Percentiles rank a stretch among this genome's conserved stretches.
Conservation (phyloP, 2,113 vertebrate species). For the Recurvirostra avosetta region DNA sequence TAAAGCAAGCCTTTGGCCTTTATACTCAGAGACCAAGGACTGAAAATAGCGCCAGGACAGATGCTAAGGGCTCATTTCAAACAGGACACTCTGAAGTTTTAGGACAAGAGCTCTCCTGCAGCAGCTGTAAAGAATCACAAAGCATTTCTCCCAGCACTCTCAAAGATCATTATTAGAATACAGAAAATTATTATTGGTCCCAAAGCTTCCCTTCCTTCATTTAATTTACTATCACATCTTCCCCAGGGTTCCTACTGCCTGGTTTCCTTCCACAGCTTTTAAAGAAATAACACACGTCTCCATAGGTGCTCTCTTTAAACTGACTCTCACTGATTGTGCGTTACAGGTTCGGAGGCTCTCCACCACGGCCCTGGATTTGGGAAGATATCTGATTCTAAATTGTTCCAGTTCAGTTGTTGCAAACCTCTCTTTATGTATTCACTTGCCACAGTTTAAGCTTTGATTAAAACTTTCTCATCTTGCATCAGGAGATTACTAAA, state of each 20-base stretch:
- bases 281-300: not conserved
- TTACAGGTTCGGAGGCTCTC: not conserved
- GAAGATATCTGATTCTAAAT: not conserved
- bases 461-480: not conserved
- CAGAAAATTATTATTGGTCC: not conserved
- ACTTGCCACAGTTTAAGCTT: not conserved
- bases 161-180: not conserved
- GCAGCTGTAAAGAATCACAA: not conserved
- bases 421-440: not conserved
- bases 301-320: not conserved
- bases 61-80: not conserved
- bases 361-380: not conserved
- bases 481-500: not conserved
- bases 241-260: not conserved
- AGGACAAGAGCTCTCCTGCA: not conserved
- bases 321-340: not conserved
- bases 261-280: not conserved
- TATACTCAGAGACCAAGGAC: not conserved
- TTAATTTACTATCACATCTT: not conserved
- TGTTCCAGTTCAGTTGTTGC: not conserved
- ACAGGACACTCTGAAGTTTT: not conserved
- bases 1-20: not conserved
- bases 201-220: not conserved
- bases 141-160: not conserved
- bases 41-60: not conserved